Conservation (phyloP, 2,113 vertebrate genomes). For the Megaceryle maxima region DNA sequence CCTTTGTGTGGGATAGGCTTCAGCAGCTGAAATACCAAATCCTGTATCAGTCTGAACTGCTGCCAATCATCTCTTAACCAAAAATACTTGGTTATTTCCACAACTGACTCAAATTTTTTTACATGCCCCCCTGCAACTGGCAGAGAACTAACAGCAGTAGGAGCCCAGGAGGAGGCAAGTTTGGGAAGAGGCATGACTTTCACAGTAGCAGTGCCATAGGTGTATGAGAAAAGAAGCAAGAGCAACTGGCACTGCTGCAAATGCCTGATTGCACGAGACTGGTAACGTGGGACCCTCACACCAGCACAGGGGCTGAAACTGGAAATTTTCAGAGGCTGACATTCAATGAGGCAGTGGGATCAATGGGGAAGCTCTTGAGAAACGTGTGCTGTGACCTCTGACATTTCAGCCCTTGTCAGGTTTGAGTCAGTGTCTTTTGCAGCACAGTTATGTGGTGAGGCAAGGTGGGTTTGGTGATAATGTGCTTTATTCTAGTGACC, state of each 20-base stretch:
- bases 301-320: background rate
- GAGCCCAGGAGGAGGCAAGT: background rate
- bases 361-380: background rate
- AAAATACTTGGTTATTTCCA: background rate
- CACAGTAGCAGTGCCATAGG: background rate
- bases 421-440: background rate
- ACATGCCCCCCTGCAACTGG: background rate
- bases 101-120: background rate
- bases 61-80: background rate
- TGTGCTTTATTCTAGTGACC: background rate
- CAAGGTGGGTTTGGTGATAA: background rate
- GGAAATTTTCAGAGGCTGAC: background rate
- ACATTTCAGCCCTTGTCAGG: background rate
- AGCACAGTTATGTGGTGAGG: background rate
- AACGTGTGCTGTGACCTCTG: background rate
- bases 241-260: background rate
- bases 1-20: background rate
- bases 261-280: accelerated
- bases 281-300: background rate
- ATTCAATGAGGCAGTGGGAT: accelerated
- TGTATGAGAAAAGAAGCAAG: background rate
- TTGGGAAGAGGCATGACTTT: background rate
- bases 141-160: background rate
- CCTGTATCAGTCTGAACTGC: background rate
- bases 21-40: background rate